Base-by-base conservation (phyloP, 2,888 invertebrate species). In the Ophion ventricosus region DNA sequence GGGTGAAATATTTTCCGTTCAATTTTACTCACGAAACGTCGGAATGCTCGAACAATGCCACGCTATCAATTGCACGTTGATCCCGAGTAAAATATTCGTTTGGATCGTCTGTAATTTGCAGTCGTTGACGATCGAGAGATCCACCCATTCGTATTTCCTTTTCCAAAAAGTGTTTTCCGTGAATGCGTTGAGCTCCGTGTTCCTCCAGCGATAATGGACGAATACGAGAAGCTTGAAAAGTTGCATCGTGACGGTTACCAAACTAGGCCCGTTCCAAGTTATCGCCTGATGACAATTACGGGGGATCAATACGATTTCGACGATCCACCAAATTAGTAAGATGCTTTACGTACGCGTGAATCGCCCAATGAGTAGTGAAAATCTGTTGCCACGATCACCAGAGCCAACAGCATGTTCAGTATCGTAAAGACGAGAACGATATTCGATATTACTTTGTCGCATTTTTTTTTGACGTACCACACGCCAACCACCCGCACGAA, bases 401-500 rank as follows among this genome's bases (percentile, higher is more conserved):
- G 29, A 7, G 87, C 87, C 11, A 87, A 57, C 7, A 85, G 26
- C 85, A 88, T 86, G 11, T 85, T 84, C 7, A 72, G 5, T n/a
- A 88, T 72, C 0, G 87, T 83, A 10, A 82, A 86, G 29, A 25
- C n/a, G n/a, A 89, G 77, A 25, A 88, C 82, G 7, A 82, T 63
- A 59, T 87, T 84, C 8, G 88, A 83, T 11, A 88, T 73, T 7
- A 87, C 56, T 85, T 86, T 82, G 72, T 88, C 87, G 14, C 77
- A 82, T 64, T 72, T 66, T 29, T 69, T 86, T 40, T 86, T 63
- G 2, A 86, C 59, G 26, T 87, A 85, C 90, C 88, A 88, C 88
- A 90, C 88, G 23, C 90, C 90, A 59, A 90, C 84, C 10, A 86
- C 72, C 49, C 26, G 82, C 89, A 90, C 87, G 56, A 87, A 88